A percentile compares a stretch with the other conserved stretches of the same genome.
phyloP scores from a whole-genome alignment of 2,888 invertebrate genomes.

The Flabesymbios commensalis region DNA sequence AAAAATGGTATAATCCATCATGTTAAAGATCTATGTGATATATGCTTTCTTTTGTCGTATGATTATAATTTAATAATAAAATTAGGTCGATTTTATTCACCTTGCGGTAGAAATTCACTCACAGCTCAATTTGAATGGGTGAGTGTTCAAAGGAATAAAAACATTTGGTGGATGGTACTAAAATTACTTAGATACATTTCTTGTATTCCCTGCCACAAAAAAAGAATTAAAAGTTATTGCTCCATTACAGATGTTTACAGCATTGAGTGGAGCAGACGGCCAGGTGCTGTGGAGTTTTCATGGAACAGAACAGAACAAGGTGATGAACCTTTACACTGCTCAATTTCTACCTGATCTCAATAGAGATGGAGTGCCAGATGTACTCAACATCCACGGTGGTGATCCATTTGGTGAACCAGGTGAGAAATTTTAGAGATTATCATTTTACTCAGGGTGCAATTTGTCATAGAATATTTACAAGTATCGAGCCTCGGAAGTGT shows the following conservation, averaged over 20 bases:
- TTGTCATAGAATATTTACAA: background rate
- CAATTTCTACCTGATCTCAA: conserved; percentile 72
- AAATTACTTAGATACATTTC: too few relatives aligned
- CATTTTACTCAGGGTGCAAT: background rate
- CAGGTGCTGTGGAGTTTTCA: conserved; percentile 70
- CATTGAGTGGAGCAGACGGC: conserved; percentile 73
- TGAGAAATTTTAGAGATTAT: conserved; percentile 23
- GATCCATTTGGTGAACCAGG: conserved; percentile 63
- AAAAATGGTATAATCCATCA: too few relatives aligned
- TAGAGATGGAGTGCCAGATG: conserved; percentile 71
- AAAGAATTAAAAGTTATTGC: too few relatives aligned
- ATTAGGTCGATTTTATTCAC: background rate
- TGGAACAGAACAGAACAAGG: conserved; percentile 63
- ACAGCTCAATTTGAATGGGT: too few relatives aligned
- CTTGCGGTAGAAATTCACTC: too few relatives aligned
- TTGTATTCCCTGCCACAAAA: too few relatives aligned
- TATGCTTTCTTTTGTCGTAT: too few relatives aligned
- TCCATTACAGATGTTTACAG: conserved; percentile 62
- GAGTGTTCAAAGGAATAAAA: too few relatives aligned
- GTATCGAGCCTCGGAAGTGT: background rate
- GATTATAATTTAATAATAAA: too few relatives aligned
- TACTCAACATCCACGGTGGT: conserved; percentile 72
- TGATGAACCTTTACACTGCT: conserved; percentile 69
- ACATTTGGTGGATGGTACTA: too few relatives aligned
- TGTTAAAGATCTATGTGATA: too few relatives aligned